Evolutionary conservation across 2,113 vertebrate species (phyloP), one percentile per base, ranked within the genome.

Genomic region (Macquaria australasica): DNA sequence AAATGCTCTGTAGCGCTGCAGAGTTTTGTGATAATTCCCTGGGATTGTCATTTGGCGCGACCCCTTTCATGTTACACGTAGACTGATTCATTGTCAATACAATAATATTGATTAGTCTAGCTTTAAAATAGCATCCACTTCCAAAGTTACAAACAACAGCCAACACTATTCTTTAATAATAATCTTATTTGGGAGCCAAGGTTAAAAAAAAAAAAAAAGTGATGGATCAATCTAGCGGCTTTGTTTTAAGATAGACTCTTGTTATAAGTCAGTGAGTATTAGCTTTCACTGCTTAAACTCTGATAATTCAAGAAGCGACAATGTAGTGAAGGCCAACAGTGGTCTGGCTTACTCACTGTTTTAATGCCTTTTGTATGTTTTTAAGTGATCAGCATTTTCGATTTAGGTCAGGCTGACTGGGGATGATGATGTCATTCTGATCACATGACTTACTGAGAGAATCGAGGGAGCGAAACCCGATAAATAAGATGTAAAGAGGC

Each of bases 361-460:
- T 14, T 34, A 63, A 48, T 48, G 25, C 14, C 31, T 37, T 69
- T 67, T 37, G 31, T 85, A 16, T 51, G 1, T 63, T 73, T 81
- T 16, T 67, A 77, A 80, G 25, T 39, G 56, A 58, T 86, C 66
- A 71, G 39, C 55, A 70, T 72, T 71, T 81, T 71, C 63, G 69
- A 69, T 74, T 75, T 51, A 74, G 72, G 60, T 73, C 74, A 66
- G 71, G 9, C 23, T 51, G 23, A 67, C 50, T 56, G 51, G 3
- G 21, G n/a, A 21, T 55, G 31, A 74, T 89, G 77, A 74, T 70
- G 58, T 79, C 53, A 82, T 70, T 16, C 28, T 48, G 43, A 69
- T 66, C 75, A 82, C 53, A 66, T 76, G 31, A 60, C 21, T 16
- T 15, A 73, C 56, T 50, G 14, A 58, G 1, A n/a, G 31, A 58